Conservation (phyloP, 37 sponge, comb jelly and placozoan genomes). For the Cladorhizidae sp. region DNA sequence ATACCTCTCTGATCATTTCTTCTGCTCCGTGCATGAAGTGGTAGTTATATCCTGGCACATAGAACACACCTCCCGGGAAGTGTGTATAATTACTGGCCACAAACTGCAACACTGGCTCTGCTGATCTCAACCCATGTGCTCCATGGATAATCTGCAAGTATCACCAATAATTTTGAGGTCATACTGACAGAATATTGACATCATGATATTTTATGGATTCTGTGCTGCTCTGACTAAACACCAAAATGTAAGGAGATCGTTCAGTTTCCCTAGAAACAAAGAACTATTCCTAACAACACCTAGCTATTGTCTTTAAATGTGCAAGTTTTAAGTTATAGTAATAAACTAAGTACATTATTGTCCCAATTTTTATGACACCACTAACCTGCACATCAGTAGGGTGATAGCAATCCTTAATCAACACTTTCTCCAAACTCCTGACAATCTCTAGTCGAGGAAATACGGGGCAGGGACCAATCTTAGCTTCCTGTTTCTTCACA, state of each 20-base stretch:
- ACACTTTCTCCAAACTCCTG: constrained; percentile 39
- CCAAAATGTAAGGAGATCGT: too few species aligned
- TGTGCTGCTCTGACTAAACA: too few species aligned
- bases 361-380: too few species aligned
- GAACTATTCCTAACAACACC: too few species aligned
- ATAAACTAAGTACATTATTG: too few species aligned
- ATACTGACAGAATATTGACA: too few species aligned
- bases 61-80: constrained; percentile 61
- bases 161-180: not conserved
- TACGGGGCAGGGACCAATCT: constrained; percentile 4
- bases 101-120: constrained; percentile 48
- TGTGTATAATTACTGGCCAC: constrained; percentile 7
- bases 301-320: too few species aligned
- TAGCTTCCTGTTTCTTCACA: not conserved
- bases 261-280: too few species aligned
- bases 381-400: constrained; percentile 60
- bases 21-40: constrained; percentile 24
- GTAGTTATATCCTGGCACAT: constrained; percentile 1
- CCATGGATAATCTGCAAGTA: constrained; percentile 41
- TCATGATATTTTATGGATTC: too few species aligned
- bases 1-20: not conserved
- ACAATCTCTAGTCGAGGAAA: constrained; percentile 65
- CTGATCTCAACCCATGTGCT: constrained; percentile 21
- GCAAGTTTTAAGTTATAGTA: too few species aligned
- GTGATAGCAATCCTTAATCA: constrained; percentile 5